A percentile compares a stretch with the other conserved stretches of the same genome.
Evolutionary conservation across 2,888 invertebrate genomes (phyloP).

Genomic region (Coelinius sp.): DNA sequence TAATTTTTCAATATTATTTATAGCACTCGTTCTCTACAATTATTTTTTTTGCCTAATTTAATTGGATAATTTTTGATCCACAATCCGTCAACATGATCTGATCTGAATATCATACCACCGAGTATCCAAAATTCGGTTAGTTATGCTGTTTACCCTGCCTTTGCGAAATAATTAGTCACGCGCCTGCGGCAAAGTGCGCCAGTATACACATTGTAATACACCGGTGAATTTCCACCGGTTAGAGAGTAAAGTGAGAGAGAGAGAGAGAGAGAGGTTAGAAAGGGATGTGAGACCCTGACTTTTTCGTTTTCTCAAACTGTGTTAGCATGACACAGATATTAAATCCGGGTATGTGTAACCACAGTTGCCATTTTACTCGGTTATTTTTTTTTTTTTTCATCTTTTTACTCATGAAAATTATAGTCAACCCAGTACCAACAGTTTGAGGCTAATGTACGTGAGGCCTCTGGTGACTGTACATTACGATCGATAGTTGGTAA

Average conservation of each 20-base stretch:
- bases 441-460: constrained; percentile 2
- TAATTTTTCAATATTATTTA: background rate
- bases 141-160: constrained; percentile 20
- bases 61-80: background rate
- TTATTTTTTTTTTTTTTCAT: background rate
- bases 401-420: constrained; percentile 12
- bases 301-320: constrained; percentile 46
- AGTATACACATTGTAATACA: constrained; percentile 23
- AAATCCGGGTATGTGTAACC: constrained; percentile 48
- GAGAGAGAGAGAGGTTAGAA: constrained; percentile 49
- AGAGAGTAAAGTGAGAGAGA: constrained; percentile 22
- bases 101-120: background rate
- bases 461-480: constrained; percentile 25
- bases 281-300: constrained; percentile 43
- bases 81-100: background rate
- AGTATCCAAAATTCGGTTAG: constrained; percentile 15
- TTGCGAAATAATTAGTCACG: constrained; percentile 33
- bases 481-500: constrained; percentile 33
- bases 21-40: background rate
- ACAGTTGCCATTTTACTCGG: constrained; percentile 26
- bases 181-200: constrained; percentile 13
- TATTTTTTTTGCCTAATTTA: background rate
- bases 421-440: constrained; percentile 12
- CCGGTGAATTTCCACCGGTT: constrained; percentile 21
- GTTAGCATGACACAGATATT: constrained; percentile 52